phyloP scores from a whole-genome alignment of 2,888 invertebrate genomes.

The Cerceris ruficornis region DNA sequence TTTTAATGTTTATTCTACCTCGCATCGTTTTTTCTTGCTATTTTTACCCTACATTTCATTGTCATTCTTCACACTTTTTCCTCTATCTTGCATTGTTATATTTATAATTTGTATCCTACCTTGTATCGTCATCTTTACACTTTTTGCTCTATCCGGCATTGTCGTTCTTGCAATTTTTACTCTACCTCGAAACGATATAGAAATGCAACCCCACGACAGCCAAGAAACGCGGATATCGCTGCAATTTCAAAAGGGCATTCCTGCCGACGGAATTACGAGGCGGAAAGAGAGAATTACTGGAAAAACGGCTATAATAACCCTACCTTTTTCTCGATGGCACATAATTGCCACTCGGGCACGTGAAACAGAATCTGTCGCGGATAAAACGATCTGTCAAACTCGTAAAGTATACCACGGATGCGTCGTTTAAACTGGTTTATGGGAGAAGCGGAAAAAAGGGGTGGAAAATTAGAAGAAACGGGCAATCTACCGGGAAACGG shows the following conservation, averaged over 20 bases:
- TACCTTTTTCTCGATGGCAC: slow-evolving; percentile 40
- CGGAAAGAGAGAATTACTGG: slow-evolving; percentile 38
- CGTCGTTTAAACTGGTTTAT: slow-evolving; percentile 38
- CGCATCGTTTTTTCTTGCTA: no score
- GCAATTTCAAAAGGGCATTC: slow-evolving; percentile 47
- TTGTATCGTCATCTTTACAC: no score
- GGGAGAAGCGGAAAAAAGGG: slow-evolving; percentile 20
- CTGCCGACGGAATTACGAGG: slow-evolving; percentile 13
- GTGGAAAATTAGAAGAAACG: slow-evolving; percentile 45
- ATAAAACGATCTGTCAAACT: slow-evolving; percentile 50
- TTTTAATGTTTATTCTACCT: no score
- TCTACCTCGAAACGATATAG: slow-evolving; percentile 19
- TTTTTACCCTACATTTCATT: no score
- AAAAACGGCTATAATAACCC: slow-evolving; percentile 52
- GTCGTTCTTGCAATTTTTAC: no score
- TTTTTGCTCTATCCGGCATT: no score
- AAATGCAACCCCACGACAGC: slow-evolving; percentile 6
- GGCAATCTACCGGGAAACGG: neutral
- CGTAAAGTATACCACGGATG: slow-evolving; percentile 6
- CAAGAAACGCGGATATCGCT: slow-evolving; percentile 36
- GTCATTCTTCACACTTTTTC: no score
- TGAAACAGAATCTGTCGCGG: slow-evolving; percentile 43
- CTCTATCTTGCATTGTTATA: no score
- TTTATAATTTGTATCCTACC: no score
- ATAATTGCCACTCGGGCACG: slow-evolving; percentile 45